Evolutionary conservation across 2,113 vertebrate species (phyloP).

Genomic region (Cinclus mexicanus): DNA sequence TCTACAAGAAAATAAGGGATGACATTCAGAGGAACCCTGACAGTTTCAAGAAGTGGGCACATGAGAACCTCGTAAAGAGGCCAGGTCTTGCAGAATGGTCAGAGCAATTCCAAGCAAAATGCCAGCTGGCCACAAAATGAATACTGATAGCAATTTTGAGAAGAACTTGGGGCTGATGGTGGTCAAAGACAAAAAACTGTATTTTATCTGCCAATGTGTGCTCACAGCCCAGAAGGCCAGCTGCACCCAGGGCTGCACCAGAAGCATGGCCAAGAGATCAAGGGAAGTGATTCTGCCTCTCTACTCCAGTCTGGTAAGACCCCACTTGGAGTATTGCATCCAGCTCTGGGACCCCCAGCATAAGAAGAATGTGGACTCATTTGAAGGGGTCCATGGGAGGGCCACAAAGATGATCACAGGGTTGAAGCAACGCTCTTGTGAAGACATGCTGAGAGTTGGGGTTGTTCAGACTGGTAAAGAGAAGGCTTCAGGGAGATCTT

Average conservation of each 20-base stretch:
- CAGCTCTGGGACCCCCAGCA: not conserved
- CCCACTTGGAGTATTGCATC: not conserved
- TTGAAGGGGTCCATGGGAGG: not conserved
- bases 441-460: not conserved
- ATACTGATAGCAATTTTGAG: not conserved
- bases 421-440: not conserved
- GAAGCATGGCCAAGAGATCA: rapidly evolving
- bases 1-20: not conserved
- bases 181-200: not conserved
- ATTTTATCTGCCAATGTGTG: not conserved
- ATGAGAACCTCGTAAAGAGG: rapidly evolving
- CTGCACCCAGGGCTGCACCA: not conserved
- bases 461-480: not conserved
- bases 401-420: not conserved
- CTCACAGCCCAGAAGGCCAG: not conserved
- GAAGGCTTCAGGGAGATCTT: not conserved
- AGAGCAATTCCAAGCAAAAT: not conserved
- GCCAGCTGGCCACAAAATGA: not conserved
- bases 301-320: not conserved
- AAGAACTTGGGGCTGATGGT: not conserved
- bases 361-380: not conserved
- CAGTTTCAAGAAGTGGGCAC: not conserved
- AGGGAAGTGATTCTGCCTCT: not conserved
- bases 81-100: not conserved
- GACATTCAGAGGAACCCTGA: not conserved